Evolutionary conservation across 2,888 invertebrate species (phyloP).

Genomic region (Conomelus anceps): DNA sequence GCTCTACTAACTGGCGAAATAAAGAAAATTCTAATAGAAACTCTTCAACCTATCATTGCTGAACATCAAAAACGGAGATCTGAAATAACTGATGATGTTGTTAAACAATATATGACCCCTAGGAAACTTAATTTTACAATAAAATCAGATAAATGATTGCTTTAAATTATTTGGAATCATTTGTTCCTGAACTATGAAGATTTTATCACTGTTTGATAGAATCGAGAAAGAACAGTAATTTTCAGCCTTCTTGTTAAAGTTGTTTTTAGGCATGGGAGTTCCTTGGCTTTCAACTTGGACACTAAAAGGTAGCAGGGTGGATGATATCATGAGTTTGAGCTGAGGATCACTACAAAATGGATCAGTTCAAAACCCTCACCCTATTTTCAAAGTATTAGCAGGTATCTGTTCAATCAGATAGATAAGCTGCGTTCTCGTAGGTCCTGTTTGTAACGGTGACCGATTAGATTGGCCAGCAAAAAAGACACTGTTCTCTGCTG

Average conservation of each 20-base stretch:
- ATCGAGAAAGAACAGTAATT: background rate
- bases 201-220: background rate
- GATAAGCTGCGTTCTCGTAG: too few relatives aligned
- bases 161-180: background rate
- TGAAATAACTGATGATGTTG: conserved; percentile 74
- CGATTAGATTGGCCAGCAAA: too few relatives aligned
- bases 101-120: conserved; percentile 77
- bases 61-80: conserved; percentile 76
- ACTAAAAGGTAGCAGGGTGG: too few relatives aligned
- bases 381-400: too few relatives aligned
- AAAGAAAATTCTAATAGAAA: conserved; percentile 82
- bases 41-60: conserved; percentile 67
- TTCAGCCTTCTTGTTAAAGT: background rate
- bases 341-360: too few relatives aligned
- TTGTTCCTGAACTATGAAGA: background rate
- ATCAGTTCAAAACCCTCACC: too few relatives aligned
- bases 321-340: too few relatives aligned
- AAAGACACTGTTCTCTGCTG: too few relatives aligned
- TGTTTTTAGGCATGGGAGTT: too few relatives aligned
- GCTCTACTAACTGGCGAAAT: conserved; percentile 88
- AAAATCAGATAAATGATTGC: conserved; percentile 5
- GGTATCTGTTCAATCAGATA: too few relatives aligned
- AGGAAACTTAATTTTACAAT: conserved; percentile 55
- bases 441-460: too few relatives aligned
- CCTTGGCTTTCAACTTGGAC: too few relatives aligned